These are phyloP conservation scores for Sweltsa coloradensis DNA, from an alignment of 1,140 invertebrate species.

Conservation along the genomic window DNA sequence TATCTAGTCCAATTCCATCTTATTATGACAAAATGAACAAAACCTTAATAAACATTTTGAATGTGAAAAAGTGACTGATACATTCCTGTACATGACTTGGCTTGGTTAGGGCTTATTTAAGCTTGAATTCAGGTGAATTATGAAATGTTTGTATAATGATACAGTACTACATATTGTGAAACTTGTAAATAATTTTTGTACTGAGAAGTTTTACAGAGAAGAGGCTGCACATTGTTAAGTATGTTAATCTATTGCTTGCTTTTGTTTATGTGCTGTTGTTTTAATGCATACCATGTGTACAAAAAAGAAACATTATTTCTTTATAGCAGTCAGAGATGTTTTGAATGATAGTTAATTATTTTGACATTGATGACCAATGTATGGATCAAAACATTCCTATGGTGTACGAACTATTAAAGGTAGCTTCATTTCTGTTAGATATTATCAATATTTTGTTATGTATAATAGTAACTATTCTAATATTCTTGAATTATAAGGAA, in stretches of 20 bases:
- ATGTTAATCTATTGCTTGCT: too few relatives aligned
- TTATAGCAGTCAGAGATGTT: background rate
- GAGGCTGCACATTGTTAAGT: too few relatives aligned
- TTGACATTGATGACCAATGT: background rate
- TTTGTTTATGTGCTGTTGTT: too few relatives aligned
- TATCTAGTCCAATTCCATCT: conserved; percentile 3
- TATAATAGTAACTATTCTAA: too few relatives aligned
- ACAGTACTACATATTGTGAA: background rate
- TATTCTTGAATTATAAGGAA: too few relatives aligned
- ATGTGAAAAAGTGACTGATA: background rate
- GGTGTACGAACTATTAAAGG: background rate
- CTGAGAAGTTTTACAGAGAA: too few relatives aligned
- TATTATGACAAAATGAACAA: background rate
- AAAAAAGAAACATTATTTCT: background rate
- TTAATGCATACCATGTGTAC: too few relatives aligned
- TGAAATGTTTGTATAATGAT: background rate
- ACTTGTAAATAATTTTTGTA: too few relatives aligned
- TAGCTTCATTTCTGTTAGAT: background rate
- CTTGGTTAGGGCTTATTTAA: background rate
- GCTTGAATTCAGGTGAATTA: background rate
- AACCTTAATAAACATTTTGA: background rate
- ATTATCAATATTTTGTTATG: too few relatives aligned
- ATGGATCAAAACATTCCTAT: background rate
- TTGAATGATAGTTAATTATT: background rate
- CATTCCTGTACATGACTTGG: background rate